Conservation (phyloP, 2,888 invertebrate species). For the Stramonita haemastoma region DNA sequence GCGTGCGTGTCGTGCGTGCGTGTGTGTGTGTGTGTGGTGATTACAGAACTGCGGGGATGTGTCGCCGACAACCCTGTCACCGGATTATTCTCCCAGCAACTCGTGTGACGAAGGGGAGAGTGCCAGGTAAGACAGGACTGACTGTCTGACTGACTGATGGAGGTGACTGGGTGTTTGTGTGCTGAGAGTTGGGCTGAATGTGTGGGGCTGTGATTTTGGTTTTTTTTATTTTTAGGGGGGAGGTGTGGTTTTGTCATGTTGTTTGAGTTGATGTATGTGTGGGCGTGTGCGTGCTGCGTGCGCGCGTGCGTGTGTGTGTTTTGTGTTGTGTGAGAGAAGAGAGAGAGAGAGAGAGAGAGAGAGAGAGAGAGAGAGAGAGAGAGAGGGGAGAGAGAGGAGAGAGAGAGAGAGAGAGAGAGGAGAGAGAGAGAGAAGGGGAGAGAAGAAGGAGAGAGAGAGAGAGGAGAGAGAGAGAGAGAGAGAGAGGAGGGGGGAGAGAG, state of each 20-base stretch:
- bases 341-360: background rate
- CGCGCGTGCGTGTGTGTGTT: too few relatives aligned
- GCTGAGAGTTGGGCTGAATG: background rate
- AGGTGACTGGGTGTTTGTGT: background rate
- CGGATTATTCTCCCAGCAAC: conserved; percentile 73
- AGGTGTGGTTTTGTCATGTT: too few relatives aligned
- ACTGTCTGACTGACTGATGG: too few relatives aligned
- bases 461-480: too few relatives aligned
- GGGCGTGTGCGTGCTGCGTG: background rate
- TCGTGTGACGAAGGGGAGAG: conserved; percentile 75
- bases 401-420: background rate
- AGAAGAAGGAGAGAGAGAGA: too few relatives aligned
- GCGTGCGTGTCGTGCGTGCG: background rate
- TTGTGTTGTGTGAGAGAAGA: background rate
- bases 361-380: too few relatives aligned
- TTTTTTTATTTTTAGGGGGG: too few relatives aligned
- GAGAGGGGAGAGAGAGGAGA: background rate
- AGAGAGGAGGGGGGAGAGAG: background rate
- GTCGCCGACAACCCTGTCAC: conserved; percentile 68
- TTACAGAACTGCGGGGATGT: conserved; percentile 73
- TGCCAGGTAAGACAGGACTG: conserved; percentile 56
- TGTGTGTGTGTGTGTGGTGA: conserved; percentile 6
- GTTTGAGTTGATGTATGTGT: background rate
- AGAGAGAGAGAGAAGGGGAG: background rate
- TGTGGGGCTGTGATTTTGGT: too few relatives aligned